Conservation (phyloP, 1,140 invertebrate genomes). For the Nautilus pompilius region DNA sequence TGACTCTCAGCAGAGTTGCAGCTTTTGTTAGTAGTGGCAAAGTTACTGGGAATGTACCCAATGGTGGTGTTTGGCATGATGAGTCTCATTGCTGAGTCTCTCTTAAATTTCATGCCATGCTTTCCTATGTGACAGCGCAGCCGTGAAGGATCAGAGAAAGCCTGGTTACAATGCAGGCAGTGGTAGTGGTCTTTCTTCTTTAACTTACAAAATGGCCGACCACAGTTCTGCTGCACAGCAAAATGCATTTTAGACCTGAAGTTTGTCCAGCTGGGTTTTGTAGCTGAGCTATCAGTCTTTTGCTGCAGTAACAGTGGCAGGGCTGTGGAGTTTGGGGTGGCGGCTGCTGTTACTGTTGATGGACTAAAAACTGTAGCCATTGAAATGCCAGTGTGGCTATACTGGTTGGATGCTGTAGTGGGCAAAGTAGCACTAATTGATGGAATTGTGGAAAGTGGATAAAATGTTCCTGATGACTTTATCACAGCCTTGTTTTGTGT, state of each 20-base stretch:
- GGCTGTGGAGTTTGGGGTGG: slow-evolving; percentile 19
- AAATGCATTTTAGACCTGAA: slow-evolving; percentile 42
- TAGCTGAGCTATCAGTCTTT: slow-evolving; percentile 19
- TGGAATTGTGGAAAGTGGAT: slow-evolving; percentile 75
- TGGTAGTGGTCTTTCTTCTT: slow-evolving; percentile 82
- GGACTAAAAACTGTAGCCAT: too few relatives aligned
- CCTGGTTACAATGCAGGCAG: slow-evolving; percentile 83
- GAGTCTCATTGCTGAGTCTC: too few relatives aligned
- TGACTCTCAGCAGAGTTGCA: too few relatives aligned
- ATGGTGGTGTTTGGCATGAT: too few relatives aligned
- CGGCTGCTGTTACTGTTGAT: slow-evolving; percentile 12
- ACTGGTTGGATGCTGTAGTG: neutral
- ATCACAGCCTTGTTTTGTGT: slow-evolving; percentile 62
- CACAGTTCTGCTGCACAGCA: slow-evolving; percentile 63
- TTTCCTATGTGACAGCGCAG: slow-evolving; percentile 55
- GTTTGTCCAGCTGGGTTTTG: slow-evolving; percentile 29
- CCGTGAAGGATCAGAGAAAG: slow-evolving; percentile 55
- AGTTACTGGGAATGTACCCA: too few relatives aligned
- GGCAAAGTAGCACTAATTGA: slow-evolving; percentile 15
- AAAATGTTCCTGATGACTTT: slow-evolving; percentile 90
- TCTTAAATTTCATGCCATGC: slow-evolving; percentile 49
- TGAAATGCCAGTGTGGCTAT: slow-evolving; percentile 13
- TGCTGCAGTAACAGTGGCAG: slow-evolving; percentile 50
- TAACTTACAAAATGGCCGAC: slow-evolving; percentile 79
- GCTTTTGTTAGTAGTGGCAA: too few relatives aligned